These are phyloP conservation scores for Chelmon rostratus DNA, from an alignment of 2,797 vertebrate species.

Conservation along the genomic window DNA sequence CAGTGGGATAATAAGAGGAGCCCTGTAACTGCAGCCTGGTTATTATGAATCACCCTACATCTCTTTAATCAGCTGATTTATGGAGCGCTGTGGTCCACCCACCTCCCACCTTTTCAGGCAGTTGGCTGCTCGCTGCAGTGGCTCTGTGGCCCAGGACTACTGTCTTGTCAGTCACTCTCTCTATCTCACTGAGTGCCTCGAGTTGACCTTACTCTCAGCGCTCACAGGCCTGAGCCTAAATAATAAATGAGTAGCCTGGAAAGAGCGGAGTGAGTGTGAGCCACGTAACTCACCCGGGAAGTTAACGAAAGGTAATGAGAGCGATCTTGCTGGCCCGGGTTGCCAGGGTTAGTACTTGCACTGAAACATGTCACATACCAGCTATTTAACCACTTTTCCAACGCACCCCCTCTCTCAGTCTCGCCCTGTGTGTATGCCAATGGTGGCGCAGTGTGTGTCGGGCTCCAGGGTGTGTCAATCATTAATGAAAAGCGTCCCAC, in stretches of 20 bases:
- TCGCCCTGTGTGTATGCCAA: neutral
- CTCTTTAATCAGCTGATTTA: constrained; percentile 41
- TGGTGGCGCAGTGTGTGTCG: constrained; percentile 35
- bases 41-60: constrained; percentile 1
- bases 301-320: constrained; percentile 55
- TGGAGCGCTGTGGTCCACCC: neutral
- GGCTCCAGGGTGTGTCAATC: constrained; percentile 78
- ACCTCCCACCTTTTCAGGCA: constrained; percentile 3
- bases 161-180: constrained; percentile 69
- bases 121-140: constrained; percentile 6
- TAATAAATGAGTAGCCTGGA: constrained; percentile 82
- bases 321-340: constrained; percentile 20
- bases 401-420: neutral
- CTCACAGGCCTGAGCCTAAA: constrained; percentile 78
- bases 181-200: constrained; percentile 75
- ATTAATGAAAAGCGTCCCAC: constrained; percentile 84
- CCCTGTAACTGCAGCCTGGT: neutral
- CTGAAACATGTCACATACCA: constrained; percentile 16
- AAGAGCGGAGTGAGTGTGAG: constrained; percentile 54
- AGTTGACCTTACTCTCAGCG: constrained; percentile 81
- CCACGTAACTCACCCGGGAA: constrained; percentile 51
- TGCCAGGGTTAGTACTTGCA: constrained; percentile 37
- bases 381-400: constrained; percentile 1
- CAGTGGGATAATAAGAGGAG: constrained; percentile 26
- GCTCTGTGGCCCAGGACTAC: constrained; percentile 36